Conservation (phyloP, 2,113 vertebrate genomes). For the Zosterops hypoxanthus region DNA sequence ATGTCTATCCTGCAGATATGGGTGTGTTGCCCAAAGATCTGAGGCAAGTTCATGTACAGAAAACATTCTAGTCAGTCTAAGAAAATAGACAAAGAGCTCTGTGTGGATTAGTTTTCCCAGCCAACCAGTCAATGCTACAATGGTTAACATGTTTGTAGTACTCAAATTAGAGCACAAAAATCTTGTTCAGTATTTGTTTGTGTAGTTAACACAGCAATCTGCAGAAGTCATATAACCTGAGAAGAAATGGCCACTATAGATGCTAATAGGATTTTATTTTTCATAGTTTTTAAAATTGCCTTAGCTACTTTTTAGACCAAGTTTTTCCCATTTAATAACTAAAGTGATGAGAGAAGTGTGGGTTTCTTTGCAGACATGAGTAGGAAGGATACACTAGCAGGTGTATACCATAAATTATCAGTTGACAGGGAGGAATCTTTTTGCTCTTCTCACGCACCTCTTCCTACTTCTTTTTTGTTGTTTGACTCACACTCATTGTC, state of each 20-base stretch:
- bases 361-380: not conserved
- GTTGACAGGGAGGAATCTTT: not conserved
- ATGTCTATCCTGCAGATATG: not conserved
- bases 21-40: not conserved
- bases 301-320: not conserved
- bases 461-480: not conserved
- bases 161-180: not conserved
- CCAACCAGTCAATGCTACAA: not conserved
- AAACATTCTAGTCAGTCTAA: not conserved
- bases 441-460: not conserved
- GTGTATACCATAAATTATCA: not conserved
- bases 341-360: not conserved
- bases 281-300: not conserved
- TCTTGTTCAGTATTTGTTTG: not conserved
- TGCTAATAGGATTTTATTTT: not conserved
- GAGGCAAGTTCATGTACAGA: accelerated
- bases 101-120: not conserved
- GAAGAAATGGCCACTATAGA: not conserved
- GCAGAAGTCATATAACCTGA: not conserved
- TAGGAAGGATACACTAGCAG: not conserved
- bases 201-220: not conserved
- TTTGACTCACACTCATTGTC: not conserved
- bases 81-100: not conserved
- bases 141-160: not conserved
- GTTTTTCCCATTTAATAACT: not conserved